Base-by-base conservation (phyloP, 2,888 invertebrate species). In the Diadegma fenestrale region DNA sequence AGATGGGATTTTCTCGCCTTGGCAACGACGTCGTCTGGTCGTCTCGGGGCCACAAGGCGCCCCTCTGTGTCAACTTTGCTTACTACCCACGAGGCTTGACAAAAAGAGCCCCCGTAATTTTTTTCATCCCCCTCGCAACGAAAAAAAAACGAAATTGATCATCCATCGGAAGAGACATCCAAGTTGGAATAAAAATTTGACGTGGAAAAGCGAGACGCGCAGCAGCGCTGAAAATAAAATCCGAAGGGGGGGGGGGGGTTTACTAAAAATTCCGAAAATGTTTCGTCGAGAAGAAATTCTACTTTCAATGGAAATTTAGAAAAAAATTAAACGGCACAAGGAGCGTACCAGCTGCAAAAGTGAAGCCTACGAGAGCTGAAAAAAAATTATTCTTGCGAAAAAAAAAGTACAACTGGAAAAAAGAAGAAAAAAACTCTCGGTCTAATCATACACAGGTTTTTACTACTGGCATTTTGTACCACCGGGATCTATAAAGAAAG, bases 1-100 rank as follows among this genome's bases (percentile, higher is more conserved):
- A 72, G 71, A 82, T 75, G 78, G 71, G 85, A 85, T 84, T 86
- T 79, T 85, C 84, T 82, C 82, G 82, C 80, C 80, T 78, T 86
- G 79, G 86, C 82, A 80, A 84, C 72, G 84, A 54, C 71, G 76
- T 75, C 76, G 80, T 51, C 84, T 33, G 48, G 58, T 61, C 33
- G 73, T 64, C 58, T 61, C 48, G 68, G 41, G 48, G 66, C 48
- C 66, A 30, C 63, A 51, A 54, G 64, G 43, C 66, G 51, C 64
- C 54, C 64, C 71, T 30, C 69, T 45, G 26, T 37, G 51, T 43
- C 66, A 51, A 79, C 61, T 73, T 79, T 76, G 10, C 64, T 76
- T 76, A 76, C 76, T 76, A 76, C n/a, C 76, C 48, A 7, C 64
- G 76, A 66, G 64, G 76, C 75, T 75, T 43, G 51, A 78, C 51